Conservation (phyloP, 64 coral and sea anemone genomes). For the Montipora efflorescens region DNA sequence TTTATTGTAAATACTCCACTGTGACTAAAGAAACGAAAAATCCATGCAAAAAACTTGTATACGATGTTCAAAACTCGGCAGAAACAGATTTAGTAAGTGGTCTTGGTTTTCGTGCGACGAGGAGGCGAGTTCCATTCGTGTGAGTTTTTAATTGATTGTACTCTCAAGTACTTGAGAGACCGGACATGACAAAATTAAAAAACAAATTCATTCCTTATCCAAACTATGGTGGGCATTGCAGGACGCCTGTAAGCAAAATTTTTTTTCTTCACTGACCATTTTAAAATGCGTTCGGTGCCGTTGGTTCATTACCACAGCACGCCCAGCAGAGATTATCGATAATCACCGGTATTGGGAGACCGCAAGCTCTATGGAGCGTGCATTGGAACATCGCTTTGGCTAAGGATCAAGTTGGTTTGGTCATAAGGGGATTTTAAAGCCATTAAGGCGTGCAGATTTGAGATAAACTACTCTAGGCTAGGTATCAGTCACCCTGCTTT, state of each 20-base stretch:
- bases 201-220: constrained; percentile 6
- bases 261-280: background rate
- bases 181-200: constrained; percentile 14
- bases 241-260: background rate
- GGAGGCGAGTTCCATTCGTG: background rate
- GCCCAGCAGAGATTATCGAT: background rate
- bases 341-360: background rate
- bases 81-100: background rate
- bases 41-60: background rate
- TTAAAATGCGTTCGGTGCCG: background rate
- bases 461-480: background rate
- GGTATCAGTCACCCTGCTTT: background rate
- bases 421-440: background rate
- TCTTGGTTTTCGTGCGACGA: background rate
- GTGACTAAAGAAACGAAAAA: background rate
- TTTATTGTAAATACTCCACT: background rate
- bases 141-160: constrained; percentile 18
- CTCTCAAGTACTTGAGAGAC: constrained; percentile 18
- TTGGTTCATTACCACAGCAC: too few species aligned
- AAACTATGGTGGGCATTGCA: background rate
- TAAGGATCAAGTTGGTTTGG: background rate
- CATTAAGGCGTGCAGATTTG: background rate
- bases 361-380: background rate
- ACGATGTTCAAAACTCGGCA: background rate
- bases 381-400: background rate